These are phyloP conservation scores for Drosophila bipectinata DNA, from an alignment of 1,140 invertebrate species.

Conservation along the genomic window DNA sequence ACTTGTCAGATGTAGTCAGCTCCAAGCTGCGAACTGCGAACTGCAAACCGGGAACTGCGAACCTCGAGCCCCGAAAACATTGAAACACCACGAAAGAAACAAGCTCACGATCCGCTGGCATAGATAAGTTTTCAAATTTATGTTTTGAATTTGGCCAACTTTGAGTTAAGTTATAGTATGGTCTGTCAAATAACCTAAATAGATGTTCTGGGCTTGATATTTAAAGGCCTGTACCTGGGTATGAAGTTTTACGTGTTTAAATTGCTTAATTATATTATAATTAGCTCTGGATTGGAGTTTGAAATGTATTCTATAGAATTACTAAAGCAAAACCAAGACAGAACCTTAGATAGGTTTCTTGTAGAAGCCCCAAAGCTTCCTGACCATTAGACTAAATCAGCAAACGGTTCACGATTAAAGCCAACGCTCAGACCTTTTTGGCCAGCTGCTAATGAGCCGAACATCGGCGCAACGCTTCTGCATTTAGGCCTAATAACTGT, in stretches of 20 bases:
- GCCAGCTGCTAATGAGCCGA: constrained; percentile 69
- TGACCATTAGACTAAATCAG: not conserved
- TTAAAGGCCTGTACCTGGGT: not conserved
- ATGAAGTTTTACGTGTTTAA: too few species aligned
- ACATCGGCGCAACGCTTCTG: constrained; percentile 67
- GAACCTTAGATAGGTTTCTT: not conserved
- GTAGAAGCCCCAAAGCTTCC: not conserved
- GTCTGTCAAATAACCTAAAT: constrained; percentile 22
- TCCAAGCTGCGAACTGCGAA: constrained; percentile 17
- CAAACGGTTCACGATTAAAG: constrained; percentile 34
- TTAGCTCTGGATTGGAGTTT: not conserved
- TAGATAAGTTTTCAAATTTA: constrained; percentile 71
- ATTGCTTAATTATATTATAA: not conserved
- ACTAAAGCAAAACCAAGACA: not conserved
- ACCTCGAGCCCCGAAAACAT: constrained; percentile 23
- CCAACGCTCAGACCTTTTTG: constrained; percentile 33
- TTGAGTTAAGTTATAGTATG: constrained; percentile 22
- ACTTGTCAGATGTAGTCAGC: constrained; percentile 81
- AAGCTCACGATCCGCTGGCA: constrained; percentile 66
- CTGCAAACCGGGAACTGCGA: constrained; percentile 15
- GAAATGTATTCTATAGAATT: not conserved
- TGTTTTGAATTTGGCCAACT: constrained; percentile 49
- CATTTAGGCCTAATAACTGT: constrained; percentile 79
- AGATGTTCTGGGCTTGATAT: constrained; percentile 20
- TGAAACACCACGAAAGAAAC: constrained; percentile 50